Evolutionary conservation across 2,113 vertebrate genomes (phyloP).

Genomic region (Pleuronectes platessa): DNA sequence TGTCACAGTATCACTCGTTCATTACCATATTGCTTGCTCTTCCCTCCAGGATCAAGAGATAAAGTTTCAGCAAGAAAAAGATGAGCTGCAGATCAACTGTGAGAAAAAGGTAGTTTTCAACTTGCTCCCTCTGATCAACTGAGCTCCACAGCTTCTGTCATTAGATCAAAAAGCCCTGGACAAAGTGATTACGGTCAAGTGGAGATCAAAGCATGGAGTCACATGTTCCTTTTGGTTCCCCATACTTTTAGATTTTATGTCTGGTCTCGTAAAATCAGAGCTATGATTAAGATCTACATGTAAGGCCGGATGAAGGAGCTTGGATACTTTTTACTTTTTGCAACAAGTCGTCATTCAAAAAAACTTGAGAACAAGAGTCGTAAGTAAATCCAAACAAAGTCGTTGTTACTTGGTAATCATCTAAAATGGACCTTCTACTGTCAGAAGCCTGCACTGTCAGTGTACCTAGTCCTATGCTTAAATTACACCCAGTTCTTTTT

Average conservation of each 20-base stretch:
- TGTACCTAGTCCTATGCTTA: constrained; percentile 4
- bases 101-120: constrained; percentile 88
- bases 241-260: constrained; percentile 40
- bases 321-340: constrained; percentile 18
- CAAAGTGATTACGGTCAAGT: constrained; percentile 45
- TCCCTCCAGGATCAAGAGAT: constrained; percentile 87
- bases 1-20: not conserved
- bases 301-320: constrained; percentile 4
- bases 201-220: constrained; percentile 59
- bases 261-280: constrained; percentile 44
- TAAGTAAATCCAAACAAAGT: constrained; percentile 21
- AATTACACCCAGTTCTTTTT: constrained; percentile 46
- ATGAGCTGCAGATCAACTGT: constrained; percentile 80
- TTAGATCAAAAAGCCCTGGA: constrained; percentile 24
- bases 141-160: constrained; percentile 33
- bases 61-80: constrained; percentile 86
- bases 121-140: constrained; percentile 4
- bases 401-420: not conserved
- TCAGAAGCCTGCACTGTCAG: constrained; percentile 15
- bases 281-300: constrained; percentile 41
- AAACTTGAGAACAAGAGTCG: not conserved
- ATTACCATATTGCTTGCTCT: not conserved
- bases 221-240: constrained; percentile 34
- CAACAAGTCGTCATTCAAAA: not conserved
- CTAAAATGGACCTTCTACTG: not conserved